Evolutionary conservation across 2,797 vertebrate genomes (phyloP).

Genomic region (Oreonectes daqikongensis): DNA sequence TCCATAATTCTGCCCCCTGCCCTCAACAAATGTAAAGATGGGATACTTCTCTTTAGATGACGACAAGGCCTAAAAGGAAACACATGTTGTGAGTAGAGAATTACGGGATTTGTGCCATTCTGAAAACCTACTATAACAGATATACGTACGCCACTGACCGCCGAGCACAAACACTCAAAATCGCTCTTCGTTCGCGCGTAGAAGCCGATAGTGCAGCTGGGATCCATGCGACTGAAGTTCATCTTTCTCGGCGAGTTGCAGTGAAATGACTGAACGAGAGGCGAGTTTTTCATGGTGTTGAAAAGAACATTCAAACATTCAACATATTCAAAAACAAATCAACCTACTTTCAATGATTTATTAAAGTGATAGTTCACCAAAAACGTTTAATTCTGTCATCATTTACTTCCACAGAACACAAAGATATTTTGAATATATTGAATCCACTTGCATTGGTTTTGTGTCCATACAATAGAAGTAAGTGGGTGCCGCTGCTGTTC

Average conservation of each 20-base stretch:
- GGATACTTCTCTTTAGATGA: slow-evolving; percentile 86
- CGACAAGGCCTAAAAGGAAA: slow-evolving; percentile 77
- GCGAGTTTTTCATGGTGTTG: no score
- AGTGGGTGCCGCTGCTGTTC: no score
- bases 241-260: slow-evolving; percentile 90
- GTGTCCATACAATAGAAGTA: no score
- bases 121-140: not conserved
- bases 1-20: slow-evolving; percentile 83
- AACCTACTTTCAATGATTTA: no score
- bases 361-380: no score
- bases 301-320: no score
- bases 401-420: no score
- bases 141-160: slow-evolving; percentile 79
- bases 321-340: no score
- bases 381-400: no score
- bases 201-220: slow-evolving; percentile 92
- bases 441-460: no score
- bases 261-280: slow-evolving; percentile 82
- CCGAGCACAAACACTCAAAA: slow-evolving; percentile 84
- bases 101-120: not conserved
- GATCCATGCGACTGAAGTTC: slow-evolving; percentile 90
- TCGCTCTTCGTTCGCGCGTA: slow-evolving; percentile 85
- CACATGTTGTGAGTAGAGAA: not conserved
- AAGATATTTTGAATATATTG: no score
- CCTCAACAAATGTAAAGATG: slow-evolving; percentile 89